Evolutionary conservation across 2,113 vertebrate species (phyloP), one percentile per base, ranked within the genome.

Genomic region (Seriola aureovittata): DNA sequence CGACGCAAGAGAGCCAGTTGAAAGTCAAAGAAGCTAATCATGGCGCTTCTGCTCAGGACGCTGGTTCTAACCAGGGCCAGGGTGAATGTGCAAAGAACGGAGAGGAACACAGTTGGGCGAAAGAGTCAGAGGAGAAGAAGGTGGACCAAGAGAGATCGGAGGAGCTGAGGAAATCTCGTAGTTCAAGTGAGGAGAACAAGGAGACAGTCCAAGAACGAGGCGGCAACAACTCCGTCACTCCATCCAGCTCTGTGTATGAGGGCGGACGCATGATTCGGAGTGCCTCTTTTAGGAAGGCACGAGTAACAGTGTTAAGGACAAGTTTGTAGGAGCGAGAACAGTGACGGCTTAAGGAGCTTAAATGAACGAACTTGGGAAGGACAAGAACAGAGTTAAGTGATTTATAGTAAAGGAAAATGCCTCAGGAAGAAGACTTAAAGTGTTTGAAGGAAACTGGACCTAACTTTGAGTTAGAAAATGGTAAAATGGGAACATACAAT

Each of bases 301-400:
- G 93, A 62, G 92, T 95, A 21, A 95, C 94, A 0, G 91, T 94
- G 10, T 44, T 95, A 54, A 90, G 91, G 85, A 95, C 94, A 25
- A 95, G 94, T 92, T 89, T 95, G 78, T 95, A 93, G 79, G 84
- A 19, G 38, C 23, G 63, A 71, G 66, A 85, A 84, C 21, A 48
- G 34, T 12, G 11, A 54, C 0, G 0, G 48, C 34, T 83, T 70
- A 78, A 54, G 44, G 36, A 78, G 78, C 57, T 82, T 67, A 86
- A 80, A 74, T 42, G 42, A 84, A 78, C 0, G 1, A 72, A 78
- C 48, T 75, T 55, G 13, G 17, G 79, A 80, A 80, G 65, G 70
- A 88, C 75, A 68, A 73, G 50, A 71, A 71, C 32, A 66, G 5
- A 66, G 54, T 62, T 14, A 76, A 80, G 71, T 63, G 52, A 77